Evolutionary conservation across 2,888 invertebrate genomes (phyloP).

Genomic region (Epirrhoe tristata): DNA sequence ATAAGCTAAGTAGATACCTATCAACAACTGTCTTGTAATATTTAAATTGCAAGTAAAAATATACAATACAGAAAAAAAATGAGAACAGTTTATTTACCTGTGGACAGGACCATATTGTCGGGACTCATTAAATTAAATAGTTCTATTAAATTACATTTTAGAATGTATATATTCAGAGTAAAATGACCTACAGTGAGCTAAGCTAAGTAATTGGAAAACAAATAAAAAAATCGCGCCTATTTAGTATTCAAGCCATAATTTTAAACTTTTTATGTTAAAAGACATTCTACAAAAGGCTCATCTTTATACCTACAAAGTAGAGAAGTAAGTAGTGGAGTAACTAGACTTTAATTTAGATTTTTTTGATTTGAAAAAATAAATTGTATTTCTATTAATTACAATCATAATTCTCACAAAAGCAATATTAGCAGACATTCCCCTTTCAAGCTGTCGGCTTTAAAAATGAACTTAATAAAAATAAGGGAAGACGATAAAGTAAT

Average conservation of each 20-base stretch:
- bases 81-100: too few relatives aligned
- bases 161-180: too few relatives aligned
- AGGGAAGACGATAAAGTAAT: conserved; percentile 12
- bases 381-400: not conserved
- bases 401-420: not conserved
- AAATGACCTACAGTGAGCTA: too few relatives aligned
- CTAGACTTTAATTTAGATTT: too few relatives aligned
- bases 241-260: not conserved
- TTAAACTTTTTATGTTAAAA: not conserved
- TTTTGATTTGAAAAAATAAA: not conserved
- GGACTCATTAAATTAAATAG: too few relatives aligned
- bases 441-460: not conserved
- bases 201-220: too few relatives aligned
- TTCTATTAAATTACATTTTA: too few relatives aligned
- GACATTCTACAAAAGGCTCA: not conserved
- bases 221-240: too few relatives aligned
- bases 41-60: too few relatives aligned
- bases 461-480: conserved; percentile 17
- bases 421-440: not conserved
- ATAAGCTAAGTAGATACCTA: not conserved
- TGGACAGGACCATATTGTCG: too few relatives aligned
- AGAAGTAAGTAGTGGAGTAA: not conserved
- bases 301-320: not conserved
- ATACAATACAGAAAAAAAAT: too few relatives aligned
- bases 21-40: too few relatives aligned